A percentile compares a stretch with the other conserved stretches of the same genome.
These are phyloP conservation scores for Calameuta filiformis DNA, from an alignment of 2,888 invertebrate genomes.

Conservation along the genomic window DNA sequence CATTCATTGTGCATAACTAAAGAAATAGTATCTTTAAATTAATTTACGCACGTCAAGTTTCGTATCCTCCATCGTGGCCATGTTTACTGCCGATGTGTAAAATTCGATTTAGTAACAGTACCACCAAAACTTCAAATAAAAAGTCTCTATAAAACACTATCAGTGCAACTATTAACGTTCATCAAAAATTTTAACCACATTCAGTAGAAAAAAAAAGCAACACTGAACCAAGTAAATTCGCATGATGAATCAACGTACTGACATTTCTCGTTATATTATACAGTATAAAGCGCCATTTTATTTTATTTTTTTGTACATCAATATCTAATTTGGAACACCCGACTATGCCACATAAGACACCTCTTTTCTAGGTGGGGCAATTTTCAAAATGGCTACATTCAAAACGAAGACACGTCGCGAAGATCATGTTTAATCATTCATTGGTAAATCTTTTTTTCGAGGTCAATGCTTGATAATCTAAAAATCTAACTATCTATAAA, in stretches of 20 bases:
- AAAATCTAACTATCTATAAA: not conserved
- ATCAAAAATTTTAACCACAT: too few species aligned
- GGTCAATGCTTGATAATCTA: not conserved
- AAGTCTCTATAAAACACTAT: too few species aligned
- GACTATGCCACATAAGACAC: not conserved
- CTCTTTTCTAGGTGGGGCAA: not conserved
- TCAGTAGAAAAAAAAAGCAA: too few species aligned
- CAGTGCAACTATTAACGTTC: too few species aligned
- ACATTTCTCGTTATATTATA: too few species aligned
- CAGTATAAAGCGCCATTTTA: too few species aligned
- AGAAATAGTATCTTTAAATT: slow-evolving; percentile 11
- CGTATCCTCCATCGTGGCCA: slow-evolving; percentile 63
- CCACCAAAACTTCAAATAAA: not conserved
- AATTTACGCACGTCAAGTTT: slow-evolving; percentile 71
- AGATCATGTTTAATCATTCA: not conserved
- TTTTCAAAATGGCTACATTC: slow-evolving; percentile 18
- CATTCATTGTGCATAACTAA: not conserved
- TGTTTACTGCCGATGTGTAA: slow-evolving; percentile 36
- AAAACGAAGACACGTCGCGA: slow-evolving; percentile 5
- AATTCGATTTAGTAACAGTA: slow-evolving; percentile 6
- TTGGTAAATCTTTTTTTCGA: not conserved
- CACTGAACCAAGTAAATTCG: too few species aligned
- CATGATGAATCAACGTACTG: too few species aligned
- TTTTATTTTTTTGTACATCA: too few species aligned
- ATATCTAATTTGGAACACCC: not conserved